phyloP scores from a whole-genome alignment of 2,888 invertebrate genomes.

The Metellina segmentata region DNA sequence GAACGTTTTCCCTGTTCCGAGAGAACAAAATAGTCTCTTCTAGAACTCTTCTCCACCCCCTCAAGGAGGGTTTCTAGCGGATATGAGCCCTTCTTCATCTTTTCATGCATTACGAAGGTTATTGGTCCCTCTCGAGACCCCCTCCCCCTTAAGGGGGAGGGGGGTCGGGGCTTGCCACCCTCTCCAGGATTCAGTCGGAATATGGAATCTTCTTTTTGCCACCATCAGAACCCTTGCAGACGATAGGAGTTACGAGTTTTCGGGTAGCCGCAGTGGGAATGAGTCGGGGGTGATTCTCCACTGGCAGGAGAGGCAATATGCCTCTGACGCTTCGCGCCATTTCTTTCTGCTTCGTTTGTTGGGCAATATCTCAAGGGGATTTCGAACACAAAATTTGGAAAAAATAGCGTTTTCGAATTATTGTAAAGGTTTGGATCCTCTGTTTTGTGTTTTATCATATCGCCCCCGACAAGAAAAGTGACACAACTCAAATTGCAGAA shows the following conservation, averaged over 20 bases:
- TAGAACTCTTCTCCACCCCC: too few relatives aligned
- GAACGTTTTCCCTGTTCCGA: background rate
- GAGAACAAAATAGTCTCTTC: too few relatives aligned
- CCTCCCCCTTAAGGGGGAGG: background rate
- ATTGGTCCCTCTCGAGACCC: background rate
- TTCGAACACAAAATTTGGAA: too few relatives aligned
- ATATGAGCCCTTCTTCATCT: background rate
- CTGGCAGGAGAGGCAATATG: background rate
- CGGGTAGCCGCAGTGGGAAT: background rate
- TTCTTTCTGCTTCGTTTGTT: background rate
- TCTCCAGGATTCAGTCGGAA: too few relatives aligned
- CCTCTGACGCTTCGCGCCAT: background rate
- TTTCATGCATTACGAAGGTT: background rate
- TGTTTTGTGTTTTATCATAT: too few relatives aligned
- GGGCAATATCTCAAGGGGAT: background rate
- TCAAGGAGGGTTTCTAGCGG: background rate
- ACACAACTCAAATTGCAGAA: too few relatives aligned
- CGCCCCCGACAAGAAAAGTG: too few relatives aligned
- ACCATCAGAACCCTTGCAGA: too few relatives aligned
- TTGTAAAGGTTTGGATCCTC: too few relatives aligned
- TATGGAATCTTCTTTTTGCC: too few relatives aligned
- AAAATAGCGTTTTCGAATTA: too few relatives aligned
- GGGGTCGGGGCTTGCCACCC: too few relatives aligned
- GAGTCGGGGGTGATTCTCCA: background rate
- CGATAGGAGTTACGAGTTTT: background rate